Conservation (phyloP, 2,888 invertebrate species). For the Calameuta pallipes region DNA sequence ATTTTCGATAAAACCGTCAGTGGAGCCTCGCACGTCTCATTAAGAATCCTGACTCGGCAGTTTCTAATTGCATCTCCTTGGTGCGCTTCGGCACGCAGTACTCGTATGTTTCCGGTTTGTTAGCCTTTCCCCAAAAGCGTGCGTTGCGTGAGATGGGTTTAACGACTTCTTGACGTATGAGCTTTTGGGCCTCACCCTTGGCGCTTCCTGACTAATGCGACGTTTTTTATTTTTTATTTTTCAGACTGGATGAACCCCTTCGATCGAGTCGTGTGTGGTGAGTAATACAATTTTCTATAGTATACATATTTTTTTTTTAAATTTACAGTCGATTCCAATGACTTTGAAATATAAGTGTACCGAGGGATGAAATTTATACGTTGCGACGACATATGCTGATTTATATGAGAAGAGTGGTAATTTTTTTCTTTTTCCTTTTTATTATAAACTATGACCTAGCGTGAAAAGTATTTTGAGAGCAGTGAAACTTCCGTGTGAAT, state of each 20-base stretch:
- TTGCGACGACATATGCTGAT: not conserved
- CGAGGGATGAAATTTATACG: not conserved
- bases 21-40: constrained; percentile 37
- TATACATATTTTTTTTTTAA: not conserved
- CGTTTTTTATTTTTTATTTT: constrained; percentile 68
- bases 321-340: not conserved
- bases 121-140: constrained; percentile 36
- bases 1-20: not conserved
- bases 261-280: constrained; percentile 94
- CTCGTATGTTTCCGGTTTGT: constrained; percentile 38
- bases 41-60: constrained; percentile 39
- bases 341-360: not conserved
- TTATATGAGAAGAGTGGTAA: not conserved
- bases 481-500: not conserved
- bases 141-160: constrained; percentile 28
- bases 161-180: constrained; percentile 5
- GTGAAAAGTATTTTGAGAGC: not conserved
- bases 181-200: constrained; percentile 5
- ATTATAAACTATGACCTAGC: not conserved
- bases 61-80: constrained; percentile 49
- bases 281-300: constrained; percentile 69
- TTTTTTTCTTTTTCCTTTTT: not conserved
- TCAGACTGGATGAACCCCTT: constrained; percentile 96
- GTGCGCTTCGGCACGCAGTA: constrained; percentile 32
- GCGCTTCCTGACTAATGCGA: constrained; percentile 3